Conservation (phyloP, 2,888 invertebrate species). For the Dastarcus helophoroides region DNA sequence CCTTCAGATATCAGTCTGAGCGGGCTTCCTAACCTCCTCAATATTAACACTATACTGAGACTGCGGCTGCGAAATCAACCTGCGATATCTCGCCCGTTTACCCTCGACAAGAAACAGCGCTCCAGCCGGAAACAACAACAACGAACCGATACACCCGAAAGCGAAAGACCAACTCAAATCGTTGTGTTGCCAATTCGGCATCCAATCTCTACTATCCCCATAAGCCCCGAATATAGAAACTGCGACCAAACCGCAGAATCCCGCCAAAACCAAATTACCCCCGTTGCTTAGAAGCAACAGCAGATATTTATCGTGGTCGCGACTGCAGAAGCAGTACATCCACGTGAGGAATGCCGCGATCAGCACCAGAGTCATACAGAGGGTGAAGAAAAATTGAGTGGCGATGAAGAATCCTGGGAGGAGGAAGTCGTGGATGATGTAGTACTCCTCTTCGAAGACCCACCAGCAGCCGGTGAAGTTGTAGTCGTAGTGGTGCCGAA, state of each 20-base stretch:
- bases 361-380: constrained; percentile 72
- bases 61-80: constrained; percentile 55
- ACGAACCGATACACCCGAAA: constrained; percentile 67
- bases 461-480: constrained; percentile 86
- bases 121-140: constrained; percentile 64
- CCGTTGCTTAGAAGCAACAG: constrained; percentile 64
- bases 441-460: constrained; percentile 95
- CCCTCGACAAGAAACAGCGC: constrained; percentile 75
- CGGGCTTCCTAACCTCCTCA: constrained; percentile 54
- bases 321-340: constrained; percentile 61
- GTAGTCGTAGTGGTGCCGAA: constrained; percentile 74
- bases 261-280: constrained; percentile 59
- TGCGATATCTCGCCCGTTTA: constrained; percentile 62
- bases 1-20: constrained; percentile 54
- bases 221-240: constrained; percentile 80
- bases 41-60: constrained; percentile 49
- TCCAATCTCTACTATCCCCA: constrained; percentile 88
- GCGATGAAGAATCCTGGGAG: constrained; percentile 86
- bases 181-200: constrained; percentile 94
- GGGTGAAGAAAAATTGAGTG: constrained; percentile 87
- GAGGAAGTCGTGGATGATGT: constrained; percentile 82
- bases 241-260: constrained; percentile 69
- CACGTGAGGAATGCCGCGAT: constrained; percentile 63
- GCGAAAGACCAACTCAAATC: constrained; percentile 92
- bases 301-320: constrained; percentile 65